Percentiles rank a stretch among this genome's conserved stretches.
These are phyloP conservation scores for Columbina picui DNA, from an alignment of 2,113 vertebrate species.

Conservation along the genomic window DNA sequence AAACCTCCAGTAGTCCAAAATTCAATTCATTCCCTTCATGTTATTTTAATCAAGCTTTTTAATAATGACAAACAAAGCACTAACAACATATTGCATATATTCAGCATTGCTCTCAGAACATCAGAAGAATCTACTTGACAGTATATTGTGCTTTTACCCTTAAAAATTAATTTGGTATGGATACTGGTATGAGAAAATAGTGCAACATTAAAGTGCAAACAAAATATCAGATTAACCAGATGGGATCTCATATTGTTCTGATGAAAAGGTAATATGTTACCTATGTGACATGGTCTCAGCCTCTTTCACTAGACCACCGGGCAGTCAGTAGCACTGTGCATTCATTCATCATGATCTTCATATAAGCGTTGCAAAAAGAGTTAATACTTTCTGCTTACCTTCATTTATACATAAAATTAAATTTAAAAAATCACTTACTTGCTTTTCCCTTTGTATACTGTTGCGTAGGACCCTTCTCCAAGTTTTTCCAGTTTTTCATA, in stretches of 20 bases:
- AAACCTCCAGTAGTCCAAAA: not conserved
- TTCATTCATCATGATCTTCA: not conserved
- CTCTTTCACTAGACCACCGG: not conserved
- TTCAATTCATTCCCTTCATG: not conserved
- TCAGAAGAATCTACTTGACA: not conserved
- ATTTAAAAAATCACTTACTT: conserved; percentile 84
- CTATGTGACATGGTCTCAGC: not conserved
- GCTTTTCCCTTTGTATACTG: conserved; percentile 99
- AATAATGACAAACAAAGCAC: not conserved
- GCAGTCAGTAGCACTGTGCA: not conserved
- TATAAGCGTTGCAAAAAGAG: not conserved
- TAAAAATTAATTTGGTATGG: not conserved
- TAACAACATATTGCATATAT: not conserved
- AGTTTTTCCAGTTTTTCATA: conserved; percentile 98
- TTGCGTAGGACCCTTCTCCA: conserved; percentile 97
- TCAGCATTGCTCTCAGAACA: not conserved
- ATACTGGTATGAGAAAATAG: not conserved
- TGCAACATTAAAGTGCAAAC: not conserved
- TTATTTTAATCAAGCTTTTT: not conserved
- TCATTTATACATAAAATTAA: not conserved
- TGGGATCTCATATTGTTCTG: not conserved
- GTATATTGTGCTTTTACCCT: not conserved
- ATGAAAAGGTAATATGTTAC: not conserved
- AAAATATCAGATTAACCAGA: not conserved
- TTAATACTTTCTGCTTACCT: not conserved